Base-by-base conservation (phyloP, 2,888 invertebrate genomes). In the Zaprionus obscuricornis region DNA sequence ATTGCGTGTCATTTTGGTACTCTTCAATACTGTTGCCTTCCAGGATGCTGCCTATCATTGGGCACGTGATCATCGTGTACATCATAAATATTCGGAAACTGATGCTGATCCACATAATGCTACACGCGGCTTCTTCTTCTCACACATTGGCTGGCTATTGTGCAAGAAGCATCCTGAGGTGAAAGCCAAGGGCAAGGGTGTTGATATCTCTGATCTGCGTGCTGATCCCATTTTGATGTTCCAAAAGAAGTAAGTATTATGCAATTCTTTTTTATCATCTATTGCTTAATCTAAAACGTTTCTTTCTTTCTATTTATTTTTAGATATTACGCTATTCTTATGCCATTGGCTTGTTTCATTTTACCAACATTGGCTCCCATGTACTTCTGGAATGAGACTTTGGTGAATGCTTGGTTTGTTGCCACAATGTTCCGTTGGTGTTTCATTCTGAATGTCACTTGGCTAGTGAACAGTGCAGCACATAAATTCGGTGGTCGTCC, bases 31-130 rank as follows among this genome's bases (percentile, higher is more conserved):
- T 0, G 88, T 98, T 36, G 98, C 98, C 39, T 97, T 97, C 91
- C 98, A 95, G 94, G 95, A 95, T 88, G 93, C 95, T 1, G 94
- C 93, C 1, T 92, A 94, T 49, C 95, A 95, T 84, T 96, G 95
- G 95, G 93, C 95, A 0, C 92, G 95, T 59, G 95, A 95, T 87
- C 95, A 95, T 90, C 92, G 96, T 76, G 95, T 96, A 87, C 96
- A 98, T 89, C 97, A 98, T 92, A 98, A 97, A 89, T 97, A 94
- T 91, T 96, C 95, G 13, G 97, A 98, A 89, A 98, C 97, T 0
- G 94, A 97, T 89, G 97, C 97, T 0, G 97, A 98, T 91, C 97
- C 97, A 0, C 97, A 98, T 89, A 97, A 97, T 88, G 96, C 97
- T 1, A 96, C 93, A 1, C 90, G 97, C 17, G 98, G 98, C 6